Evolutionary conservation across 2,113 vertebrate species (phyloP).

Genomic region (Notothenia coriiceps): DNA sequence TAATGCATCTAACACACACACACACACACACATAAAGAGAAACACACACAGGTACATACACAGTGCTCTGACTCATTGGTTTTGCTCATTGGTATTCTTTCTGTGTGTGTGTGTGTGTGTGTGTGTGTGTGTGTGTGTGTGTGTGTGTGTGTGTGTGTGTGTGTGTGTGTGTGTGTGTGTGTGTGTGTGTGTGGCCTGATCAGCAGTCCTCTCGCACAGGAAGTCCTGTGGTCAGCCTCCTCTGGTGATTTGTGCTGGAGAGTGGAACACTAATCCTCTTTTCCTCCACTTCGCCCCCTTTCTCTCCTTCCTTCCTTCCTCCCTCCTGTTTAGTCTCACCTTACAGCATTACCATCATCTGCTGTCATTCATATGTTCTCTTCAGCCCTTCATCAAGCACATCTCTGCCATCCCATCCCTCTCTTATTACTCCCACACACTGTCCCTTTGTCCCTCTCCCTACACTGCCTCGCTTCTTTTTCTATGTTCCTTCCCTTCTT

Average conservation of each 20-base stretch:
- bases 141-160: slow-evolving; percentile 33
- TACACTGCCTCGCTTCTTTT: neutral
- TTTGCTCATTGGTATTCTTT: slow-evolving; percentile 74
- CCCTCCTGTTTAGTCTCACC: slow-evolving; percentile 7
- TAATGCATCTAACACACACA: too few species aligned
- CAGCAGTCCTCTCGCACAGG: slow-evolving; percentile 79
- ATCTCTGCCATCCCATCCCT: neutral
- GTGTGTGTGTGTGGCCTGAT: slow-evolving; percentile 66
- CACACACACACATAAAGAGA: too few species aligned
- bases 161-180: slow-evolving; percentile 19
- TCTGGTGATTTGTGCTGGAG: slow-evolving; percentile 72
- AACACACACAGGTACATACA: slow-evolving; percentile 20
- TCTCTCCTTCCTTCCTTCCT: neutral
- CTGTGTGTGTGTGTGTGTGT: neutral
- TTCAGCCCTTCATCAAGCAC: neutral
- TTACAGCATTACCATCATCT: neutral
- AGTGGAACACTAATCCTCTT: slow-evolving; percentile 61
- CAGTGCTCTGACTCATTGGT: slow-evolving; percentile 41
- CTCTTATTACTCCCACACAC: neutral
- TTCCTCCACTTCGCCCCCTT: slow-evolving; percentile 24
- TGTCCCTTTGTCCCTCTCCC: neutral
- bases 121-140: slow-evolving; percentile 17
- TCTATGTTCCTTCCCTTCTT: neutral
- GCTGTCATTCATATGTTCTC: neutral
- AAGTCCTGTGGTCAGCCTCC: slow-evolving; percentile 75